phyloP scores from a whole-genome alignment of 2,888 invertebrate genomes.

The Syritta pipiens region DNA sequence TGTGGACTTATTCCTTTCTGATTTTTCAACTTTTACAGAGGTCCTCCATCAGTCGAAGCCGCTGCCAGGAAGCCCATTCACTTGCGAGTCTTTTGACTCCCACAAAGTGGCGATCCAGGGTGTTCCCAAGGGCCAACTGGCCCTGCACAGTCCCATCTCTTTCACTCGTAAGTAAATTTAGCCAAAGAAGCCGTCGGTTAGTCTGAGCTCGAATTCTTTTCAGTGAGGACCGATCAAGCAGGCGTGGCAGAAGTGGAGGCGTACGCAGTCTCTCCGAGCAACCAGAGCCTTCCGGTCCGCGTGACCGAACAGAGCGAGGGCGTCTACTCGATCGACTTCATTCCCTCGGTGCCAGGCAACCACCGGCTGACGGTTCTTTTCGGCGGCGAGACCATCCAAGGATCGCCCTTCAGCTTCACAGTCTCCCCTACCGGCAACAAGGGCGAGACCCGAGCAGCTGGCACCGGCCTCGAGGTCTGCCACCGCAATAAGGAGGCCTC shows the following conservation, averaged over 20 bases:
- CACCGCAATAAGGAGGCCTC: conserved; percentile 86
- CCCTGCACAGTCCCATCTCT: conserved; percentile 89
- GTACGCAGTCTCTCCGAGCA: conserved; percentile 91
- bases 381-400: conserved; percentile 82
- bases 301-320: conserved; percentile 86
- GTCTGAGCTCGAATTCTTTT: conserved; percentile 66
- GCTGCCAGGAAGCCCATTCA: conserved; percentile 95
- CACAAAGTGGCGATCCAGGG: conserved; percentile 89
- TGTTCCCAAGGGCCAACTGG: conserved; percentile 86
- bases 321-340: conserved; percentile 88
- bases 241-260: conserved; percentile 93
- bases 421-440: conserved; percentile 82
- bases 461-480: conserved; percentile 85
- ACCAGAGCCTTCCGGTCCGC: conserved; percentile 89
- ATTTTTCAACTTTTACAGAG: conserved; percentile 87
- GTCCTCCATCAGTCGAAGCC: conserved; percentile 94
- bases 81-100: conserved; percentile 94
- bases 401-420: conserved; percentile 82
- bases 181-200: background rate
- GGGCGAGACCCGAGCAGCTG: conserved; percentile 82
- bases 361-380: conserved; percentile 85
- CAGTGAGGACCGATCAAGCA: conserved; percentile 89
- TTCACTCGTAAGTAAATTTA: conserved; percentile 85
- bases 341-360: conserved; percentile 88
- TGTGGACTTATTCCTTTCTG: no score